Percentiles rank a stretch among this genome's conserved stretches.
Conservation (phyloP, 2,113 vertebrate species). For the Pongo pygmaeus region DNA sequence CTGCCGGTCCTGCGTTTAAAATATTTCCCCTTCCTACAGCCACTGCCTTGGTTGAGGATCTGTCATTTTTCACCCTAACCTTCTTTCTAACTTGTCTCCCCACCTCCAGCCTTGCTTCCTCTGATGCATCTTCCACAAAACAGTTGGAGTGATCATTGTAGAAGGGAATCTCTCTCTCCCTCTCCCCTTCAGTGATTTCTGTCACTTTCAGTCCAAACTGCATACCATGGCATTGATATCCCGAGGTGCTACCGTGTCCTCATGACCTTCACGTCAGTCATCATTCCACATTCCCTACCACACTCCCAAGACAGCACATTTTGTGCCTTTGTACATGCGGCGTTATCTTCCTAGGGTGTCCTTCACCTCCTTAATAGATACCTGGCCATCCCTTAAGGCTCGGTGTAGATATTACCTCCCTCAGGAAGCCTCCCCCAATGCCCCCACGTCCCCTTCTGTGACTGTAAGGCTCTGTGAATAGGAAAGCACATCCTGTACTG, state of each 20-base stretch:
- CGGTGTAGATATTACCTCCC: not conserved
- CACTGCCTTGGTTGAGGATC: not conserved
- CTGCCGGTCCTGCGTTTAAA: not conserved
- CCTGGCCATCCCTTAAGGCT: not conserved
- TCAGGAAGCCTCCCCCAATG: not conserved
- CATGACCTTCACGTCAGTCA: not conserved
- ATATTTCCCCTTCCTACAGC: not conserved
- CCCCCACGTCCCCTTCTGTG: not conserved
- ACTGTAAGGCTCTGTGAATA: not conserved
- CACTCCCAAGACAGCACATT: not conserved
- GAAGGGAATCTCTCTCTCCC: not conserved
- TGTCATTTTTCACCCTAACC: not conserved
- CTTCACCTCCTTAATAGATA: not conserved
- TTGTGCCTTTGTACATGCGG: not conserved
- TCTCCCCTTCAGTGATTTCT: not conserved
- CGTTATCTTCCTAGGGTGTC: not conserved
- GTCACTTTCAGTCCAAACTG: not conserved
- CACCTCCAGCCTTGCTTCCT: not conserved
- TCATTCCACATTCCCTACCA: not conserved
- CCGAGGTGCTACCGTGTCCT: not conserved
- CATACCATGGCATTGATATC: not conserved
- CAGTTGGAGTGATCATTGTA: not conserved
- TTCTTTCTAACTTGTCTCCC: not conserved
- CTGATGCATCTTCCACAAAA: not conserved
- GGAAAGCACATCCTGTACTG: rapidly evolving